Conservation (phyloP, 2,888 invertebrate genomes). For the Horisme vitalbata region DNA sequence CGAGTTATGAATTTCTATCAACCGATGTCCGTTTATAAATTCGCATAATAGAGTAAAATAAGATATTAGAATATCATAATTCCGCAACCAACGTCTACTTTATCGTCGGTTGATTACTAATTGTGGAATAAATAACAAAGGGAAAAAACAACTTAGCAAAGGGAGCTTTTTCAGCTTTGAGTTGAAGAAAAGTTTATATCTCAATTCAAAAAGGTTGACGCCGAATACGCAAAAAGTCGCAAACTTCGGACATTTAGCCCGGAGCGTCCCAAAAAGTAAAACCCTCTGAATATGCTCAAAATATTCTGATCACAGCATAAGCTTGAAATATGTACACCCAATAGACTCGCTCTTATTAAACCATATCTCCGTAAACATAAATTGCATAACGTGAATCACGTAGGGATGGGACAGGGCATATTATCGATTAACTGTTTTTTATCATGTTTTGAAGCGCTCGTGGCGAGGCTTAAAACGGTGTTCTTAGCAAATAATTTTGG, state of each 20-base stretch:
- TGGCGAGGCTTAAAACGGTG: too few species aligned
- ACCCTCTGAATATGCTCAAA: slow-evolving; percentile 23
- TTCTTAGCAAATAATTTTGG: too few species aligned
- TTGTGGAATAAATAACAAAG: too few species aligned
- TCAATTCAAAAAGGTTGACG: slow-evolving; percentile 5
- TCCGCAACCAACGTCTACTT: too few species aligned
- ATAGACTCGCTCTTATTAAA: slow-evolving; percentile 57
- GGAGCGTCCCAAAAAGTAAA: slow-evolving; percentile 14
- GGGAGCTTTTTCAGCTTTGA: too few species aligned
- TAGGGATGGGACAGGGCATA: slow-evolving; percentile 36
- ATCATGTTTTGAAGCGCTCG: too few species aligned
- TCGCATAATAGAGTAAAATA: too few species aligned
- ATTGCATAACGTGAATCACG: slow-evolving; percentile 46
- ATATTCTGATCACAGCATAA: slow-evolving; percentile 34
- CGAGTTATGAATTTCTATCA: too few species aligned
- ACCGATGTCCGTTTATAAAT: too few species aligned
- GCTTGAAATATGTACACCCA: slow-evolving; percentile 52
- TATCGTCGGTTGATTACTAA: too few species aligned
- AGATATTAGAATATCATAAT: too few species aligned
- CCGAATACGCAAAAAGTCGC: slow-evolving; percentile 1
- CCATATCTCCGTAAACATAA: slow-evolving; percentile 56
- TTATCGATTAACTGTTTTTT: slow-evolving; percentile 15
- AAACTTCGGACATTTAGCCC: slow-evolving; percentile 8
- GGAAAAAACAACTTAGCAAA: too few species aligned
- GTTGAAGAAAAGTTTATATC: neutral